A percentile compares a stretch with the other conserved stretches of the same genome.
phyloP scores from a whole-genome alignment of 2,113 vertebrate species.

The Hypanus sabinus region DNA sequence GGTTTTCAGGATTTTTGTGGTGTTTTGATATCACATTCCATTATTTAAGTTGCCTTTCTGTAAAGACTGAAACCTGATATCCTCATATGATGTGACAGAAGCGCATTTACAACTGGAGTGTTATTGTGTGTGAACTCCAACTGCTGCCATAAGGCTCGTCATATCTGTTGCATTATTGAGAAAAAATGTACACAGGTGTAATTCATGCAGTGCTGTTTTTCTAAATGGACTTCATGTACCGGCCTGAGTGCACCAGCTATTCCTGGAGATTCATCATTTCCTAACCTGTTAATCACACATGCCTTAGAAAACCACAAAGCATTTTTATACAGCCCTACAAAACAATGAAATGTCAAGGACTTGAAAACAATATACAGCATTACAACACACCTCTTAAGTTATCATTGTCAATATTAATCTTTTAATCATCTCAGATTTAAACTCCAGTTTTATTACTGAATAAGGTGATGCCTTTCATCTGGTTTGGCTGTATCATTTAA shows the following conservation, averaged over 20 bases:
- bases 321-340: too few species aligned
- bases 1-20: background rate
- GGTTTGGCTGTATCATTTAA: background rate
- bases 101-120: background rate
- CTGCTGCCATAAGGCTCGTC: background rate
- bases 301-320: too few species aligned
- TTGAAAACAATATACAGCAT: too few species aligned
- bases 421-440: background rate
- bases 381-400: too few species aligned
- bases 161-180: background rate
- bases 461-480: background rate
- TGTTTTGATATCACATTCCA: background rate
- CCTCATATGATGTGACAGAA: background rate
- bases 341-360: too few species aligned
- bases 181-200: background rate
- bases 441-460: background rate
- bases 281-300: background rate
- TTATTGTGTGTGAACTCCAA: background rate
- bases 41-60: background rate
- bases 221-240: background rate
- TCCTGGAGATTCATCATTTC: background rate
- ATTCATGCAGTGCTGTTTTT: background rate
- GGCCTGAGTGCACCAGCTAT: background rate
- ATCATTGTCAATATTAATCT: too few species aligned
- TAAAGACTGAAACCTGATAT: background rate